Evolutionary conservation across 2,113 vertebrate genomes (phyloP).

Genomic region (Phylloscopus trochiloides): DNA sequence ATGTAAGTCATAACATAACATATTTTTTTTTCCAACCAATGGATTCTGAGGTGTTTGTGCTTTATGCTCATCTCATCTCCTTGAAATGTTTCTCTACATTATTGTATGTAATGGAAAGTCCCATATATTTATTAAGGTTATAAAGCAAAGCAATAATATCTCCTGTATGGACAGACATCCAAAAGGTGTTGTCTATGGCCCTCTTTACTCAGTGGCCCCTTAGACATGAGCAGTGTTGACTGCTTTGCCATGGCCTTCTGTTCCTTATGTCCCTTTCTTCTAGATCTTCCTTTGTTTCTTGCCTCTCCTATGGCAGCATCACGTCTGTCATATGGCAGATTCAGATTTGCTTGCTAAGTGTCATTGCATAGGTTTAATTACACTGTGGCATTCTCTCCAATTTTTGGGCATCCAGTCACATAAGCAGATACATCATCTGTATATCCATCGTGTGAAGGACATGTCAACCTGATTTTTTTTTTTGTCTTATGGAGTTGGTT

Average conservation of each 20-base stretch:
- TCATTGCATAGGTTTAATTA: background rate
- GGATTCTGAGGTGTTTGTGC: background rate
- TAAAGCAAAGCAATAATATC: background rate
- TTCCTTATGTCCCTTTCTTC: background rate
- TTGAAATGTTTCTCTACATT: background rate
- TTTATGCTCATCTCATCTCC: background rate
- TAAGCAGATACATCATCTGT: background rate
- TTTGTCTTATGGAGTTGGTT: background rate
- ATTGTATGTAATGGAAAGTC: background rate
- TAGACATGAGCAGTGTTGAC: background rate
- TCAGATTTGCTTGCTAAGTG: background rate
- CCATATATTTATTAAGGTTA: background rate
- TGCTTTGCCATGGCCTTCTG: background rate
- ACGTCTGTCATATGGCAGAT: rapidly evolving
- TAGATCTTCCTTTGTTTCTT: background rate
- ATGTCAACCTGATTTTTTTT: background rate
- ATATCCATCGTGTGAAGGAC: background rate
- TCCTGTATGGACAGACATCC: background rate
- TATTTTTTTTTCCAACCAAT: background rate
- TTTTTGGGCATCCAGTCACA: background rate
- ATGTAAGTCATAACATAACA: background rate
- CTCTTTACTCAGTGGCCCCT: background rate
- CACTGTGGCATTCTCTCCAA: background rate
- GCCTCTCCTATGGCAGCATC: background rate
- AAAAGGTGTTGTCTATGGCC: background rate